Percentiles rank a stretch among this genome's conserved stretches.
phyloP scores from a whole-genome alignment of 2,113 vertebrate genomes.

The Anolis carolinensis region DNA sequence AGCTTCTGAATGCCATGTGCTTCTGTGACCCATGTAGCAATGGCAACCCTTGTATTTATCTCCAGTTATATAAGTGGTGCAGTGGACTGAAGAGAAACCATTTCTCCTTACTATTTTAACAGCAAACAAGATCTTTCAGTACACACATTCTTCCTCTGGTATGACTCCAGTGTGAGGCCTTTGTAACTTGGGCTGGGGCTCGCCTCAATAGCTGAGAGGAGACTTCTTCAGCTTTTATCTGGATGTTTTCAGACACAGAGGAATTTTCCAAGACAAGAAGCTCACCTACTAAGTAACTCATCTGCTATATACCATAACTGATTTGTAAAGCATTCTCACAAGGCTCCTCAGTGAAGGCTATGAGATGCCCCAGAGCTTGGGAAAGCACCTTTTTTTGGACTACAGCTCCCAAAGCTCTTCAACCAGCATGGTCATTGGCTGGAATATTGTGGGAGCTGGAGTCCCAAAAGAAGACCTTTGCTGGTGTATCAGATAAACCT shows the following conservation, averaged over 20 bases:
- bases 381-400: too few species aligned
- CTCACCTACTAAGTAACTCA: background rate
- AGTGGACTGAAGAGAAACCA: slow-evolving; percentile 30
- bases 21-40: slow-evolving; percentile 47
- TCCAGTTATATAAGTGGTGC: slow-evolving; percentile 28
- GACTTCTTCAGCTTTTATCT: background rate
- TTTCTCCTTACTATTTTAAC: slow-evolving; percentile 48
- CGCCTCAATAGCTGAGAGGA: background rate
- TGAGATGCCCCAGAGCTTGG: too few species aligned
- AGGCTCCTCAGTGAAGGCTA: background rate
- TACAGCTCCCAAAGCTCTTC: too few species aligned
- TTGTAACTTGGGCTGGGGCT: background rate
- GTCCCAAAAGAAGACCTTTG: background rate
- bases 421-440: too few species aligned
- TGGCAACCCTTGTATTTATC: slow-evolving; percentile 60
- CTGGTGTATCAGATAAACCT: background rate
- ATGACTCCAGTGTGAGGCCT: background rate
- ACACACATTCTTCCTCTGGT: slow-evolving; percentile 1
- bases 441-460: too few species aligned
- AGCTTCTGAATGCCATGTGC: slow-evolving; percentile 39
- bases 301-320: background rate
- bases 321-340: background rate
- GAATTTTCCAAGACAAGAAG: background rate
- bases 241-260: background rate
- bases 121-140: slow-evolving; percentile 9